Evolutionary conservation across 2,797 vertebrate species (phyloP), one percentile per base, ranked within the genome.

Genomic region (Leptoclinus maculatus): DNA sequence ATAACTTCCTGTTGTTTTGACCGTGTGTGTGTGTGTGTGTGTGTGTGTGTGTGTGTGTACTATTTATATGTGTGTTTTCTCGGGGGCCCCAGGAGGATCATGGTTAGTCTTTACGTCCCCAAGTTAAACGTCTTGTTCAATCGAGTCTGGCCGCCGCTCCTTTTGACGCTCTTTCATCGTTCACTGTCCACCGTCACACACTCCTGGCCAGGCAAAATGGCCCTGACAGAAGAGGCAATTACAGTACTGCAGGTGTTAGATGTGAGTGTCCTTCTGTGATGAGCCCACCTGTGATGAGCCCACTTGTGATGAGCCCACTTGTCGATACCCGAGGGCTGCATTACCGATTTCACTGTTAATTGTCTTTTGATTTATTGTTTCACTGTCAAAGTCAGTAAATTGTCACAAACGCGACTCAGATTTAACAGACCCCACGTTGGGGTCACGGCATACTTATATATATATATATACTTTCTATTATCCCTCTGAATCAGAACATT

Each of bases 1-100:
- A 92, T 91, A 91, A 89, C 81, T 78, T 79, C 85, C 88, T 86
- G 83, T 90, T 89, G 88, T 90, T 90, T 83, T 85, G 81, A 81
- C 65, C 56, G 11, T 56, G 64, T 72, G 43, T 27, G 29, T 17
- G 27, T 62, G 66, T 36, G n/a, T n/a, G n/a, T n/a, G n/a, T n/a
- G n/a, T n/a, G n/a, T n/a, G 36, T 38, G 36, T 38, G 36, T 38
- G 43, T 63, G 70, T 69, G 56, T 23, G 36, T 17, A 23, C 34
- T 79, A 63, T 86, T 65, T 86, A 51, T 85, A 16, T 69, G 78
- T 78, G 74, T 85, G 82, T 88, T 88, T 87, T 86, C 74, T 78
- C 67, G 23, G 47, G 47, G 51, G 57, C 71, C 83, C 78, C 83
- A 78, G 85, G 80, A 85, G 87, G 65, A 81, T 75, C 60, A 21